These are phyloP conservation scores for Aricia artaxerxes DNA, from an alignment of 2,888 invertebrate species.

Conservation along the genomic window DNA sequence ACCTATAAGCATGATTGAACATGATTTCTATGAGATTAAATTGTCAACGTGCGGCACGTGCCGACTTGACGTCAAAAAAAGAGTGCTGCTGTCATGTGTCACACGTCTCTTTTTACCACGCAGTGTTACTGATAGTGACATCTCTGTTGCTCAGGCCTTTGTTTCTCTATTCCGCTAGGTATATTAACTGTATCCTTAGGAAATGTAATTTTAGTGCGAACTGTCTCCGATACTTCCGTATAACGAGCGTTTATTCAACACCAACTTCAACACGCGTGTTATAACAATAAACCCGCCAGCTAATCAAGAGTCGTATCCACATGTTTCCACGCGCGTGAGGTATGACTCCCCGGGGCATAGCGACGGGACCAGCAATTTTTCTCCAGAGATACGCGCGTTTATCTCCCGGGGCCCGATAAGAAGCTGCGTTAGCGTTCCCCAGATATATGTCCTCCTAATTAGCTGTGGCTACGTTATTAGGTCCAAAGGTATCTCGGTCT, in stretches of 20 bases:
- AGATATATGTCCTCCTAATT: conserved; percentile 31
- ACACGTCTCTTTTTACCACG: no score
- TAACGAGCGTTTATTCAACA: neutral
- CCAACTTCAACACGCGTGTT: neutral
- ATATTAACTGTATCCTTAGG: no score
- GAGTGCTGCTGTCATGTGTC: no score
- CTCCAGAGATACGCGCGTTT: conserved; percentile 60
- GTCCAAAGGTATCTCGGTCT: neutral
- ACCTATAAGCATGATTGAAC: no score
- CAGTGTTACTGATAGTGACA: no score
- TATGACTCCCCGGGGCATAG: conserved; percentile 57
- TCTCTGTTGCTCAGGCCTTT: no score
- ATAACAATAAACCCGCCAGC: conserved; percentile 12
- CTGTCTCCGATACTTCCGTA: no score
- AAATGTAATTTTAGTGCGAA: no score
- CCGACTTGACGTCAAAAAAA: no score
- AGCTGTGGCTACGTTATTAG: conserved; percentile 8
- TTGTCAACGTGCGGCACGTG: no score
- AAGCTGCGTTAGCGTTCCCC: conserved; percentile 26
- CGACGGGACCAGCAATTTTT: conserved; percentile 63
- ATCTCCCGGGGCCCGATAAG: conserved; percentile 46
- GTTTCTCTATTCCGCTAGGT: no score
- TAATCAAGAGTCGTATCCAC: conserved; percentile 35
- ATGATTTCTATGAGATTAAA: no score
- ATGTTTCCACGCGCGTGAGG: conserved; percentile 53